phyloP scores from a whole-genome alignment of 2,888 invertebrate genomes.

The Idaea aversata region DNA sequence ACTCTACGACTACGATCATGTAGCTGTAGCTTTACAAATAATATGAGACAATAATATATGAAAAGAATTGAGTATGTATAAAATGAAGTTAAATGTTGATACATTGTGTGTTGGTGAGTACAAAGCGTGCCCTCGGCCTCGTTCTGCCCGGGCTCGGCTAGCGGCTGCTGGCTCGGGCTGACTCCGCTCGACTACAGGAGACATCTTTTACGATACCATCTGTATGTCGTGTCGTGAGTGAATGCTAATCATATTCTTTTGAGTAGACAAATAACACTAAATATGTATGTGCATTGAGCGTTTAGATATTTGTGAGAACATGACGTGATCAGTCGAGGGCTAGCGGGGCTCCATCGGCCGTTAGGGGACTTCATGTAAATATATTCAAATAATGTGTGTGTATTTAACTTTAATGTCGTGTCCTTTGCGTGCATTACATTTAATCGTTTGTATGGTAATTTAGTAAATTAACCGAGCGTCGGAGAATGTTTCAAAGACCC shows the following conservation, averaged over 20 bases:
- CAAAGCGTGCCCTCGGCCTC: background rate
- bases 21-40: background rate
- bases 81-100: background rate
- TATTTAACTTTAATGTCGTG: constrained; percentile 9
- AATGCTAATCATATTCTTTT: constrained; percentile 1
- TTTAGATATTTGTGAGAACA: background rate
- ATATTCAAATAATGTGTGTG: constrained; percentile 11
- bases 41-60: background rate
- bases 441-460: background rate
- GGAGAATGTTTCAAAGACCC: background rate
- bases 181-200: background rate
- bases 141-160: background rate
- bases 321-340: no score
- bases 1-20: no score
- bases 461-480: background rate
- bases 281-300: background rate
- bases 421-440: background rate
- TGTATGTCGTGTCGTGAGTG: background rate
- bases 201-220: background rate
- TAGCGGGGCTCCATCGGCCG: background rate
- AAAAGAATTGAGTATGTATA: background rate
- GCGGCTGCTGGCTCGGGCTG: no score
- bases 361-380: constrained; percentile 9
- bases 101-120: background rate
- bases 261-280: background rate